Evolutionary conservation across 1,140 invertebrate genomes (phyloP).

Genomic region (Drosophila athabasca): DNA sequence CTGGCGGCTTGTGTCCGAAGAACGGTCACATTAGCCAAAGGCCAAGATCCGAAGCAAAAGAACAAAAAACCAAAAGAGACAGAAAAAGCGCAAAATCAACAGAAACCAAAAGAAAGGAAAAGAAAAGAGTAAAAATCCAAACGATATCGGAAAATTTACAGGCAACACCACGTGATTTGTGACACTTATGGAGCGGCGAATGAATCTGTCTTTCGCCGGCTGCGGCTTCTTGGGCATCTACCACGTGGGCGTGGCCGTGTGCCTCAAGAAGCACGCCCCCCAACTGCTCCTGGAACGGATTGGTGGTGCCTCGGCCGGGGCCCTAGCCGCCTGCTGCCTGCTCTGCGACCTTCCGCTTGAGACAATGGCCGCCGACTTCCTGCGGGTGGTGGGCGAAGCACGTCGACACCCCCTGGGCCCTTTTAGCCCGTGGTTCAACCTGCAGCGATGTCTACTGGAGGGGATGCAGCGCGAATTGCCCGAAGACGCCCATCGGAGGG

Average conservation of each 20-base stretch:
- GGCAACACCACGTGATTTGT: neutral
- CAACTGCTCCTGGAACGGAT: constrained; percentile 96
- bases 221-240: constrained; percentile 99
- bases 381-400: constrained; percentile 93
- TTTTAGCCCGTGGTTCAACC: constrained; percentile 97
- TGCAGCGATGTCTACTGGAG: constrained; percentile 93
- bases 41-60: too few species aligned
- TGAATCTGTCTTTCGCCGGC: constrained; percentile 98
- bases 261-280: constrained; percentile 97
- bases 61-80: too few species aligned
- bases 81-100: too few species aligned
- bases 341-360: constrained; percentile 96
- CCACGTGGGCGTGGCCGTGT: constrained; percentile 98
- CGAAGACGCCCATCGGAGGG: constrained; percentile 94
- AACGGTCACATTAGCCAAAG: too few species aligned
- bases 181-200: neutral
- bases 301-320: constrained; percentile 97
- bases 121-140: too few species aligned
- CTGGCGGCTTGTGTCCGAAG: too few species aligned
- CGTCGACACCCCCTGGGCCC: constrained; percentile 94
- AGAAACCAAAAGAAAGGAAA: too few species aligned
- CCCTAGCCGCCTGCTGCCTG: constrained; percentile 96
- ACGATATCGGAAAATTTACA: too few species aligned
- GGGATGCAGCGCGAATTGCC: constrained; percentile 94
- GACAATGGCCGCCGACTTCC: constrained; percentile 93